Conservation (phyloP, 2,888 invertebrate species). For the Lissonota sp. region DNA sequence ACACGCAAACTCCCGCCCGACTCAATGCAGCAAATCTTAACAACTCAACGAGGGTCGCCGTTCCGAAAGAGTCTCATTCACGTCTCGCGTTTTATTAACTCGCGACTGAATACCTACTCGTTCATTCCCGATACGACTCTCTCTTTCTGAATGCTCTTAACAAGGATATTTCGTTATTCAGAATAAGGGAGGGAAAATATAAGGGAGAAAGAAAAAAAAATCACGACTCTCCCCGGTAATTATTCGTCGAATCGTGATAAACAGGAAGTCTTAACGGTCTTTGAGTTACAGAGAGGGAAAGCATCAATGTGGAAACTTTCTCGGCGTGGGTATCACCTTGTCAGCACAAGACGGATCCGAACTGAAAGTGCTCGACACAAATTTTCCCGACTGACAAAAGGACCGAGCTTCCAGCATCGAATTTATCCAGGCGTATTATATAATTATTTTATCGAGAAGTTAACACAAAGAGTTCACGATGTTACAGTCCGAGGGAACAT, state of each 20-base stretch:
- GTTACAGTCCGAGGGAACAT: too few relatives aligned
- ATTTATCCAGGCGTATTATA: not conserved
- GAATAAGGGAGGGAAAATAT: conserved; percentile 5
- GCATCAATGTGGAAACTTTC: conserved; percentile 2
- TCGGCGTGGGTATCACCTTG: not conserved
- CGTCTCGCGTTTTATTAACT: conserved; percentile 52
- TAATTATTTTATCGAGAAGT: too few relatives aligned
- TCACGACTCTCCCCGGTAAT: conserved; percentile 31
- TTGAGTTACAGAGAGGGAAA: conserved; percentile 21
- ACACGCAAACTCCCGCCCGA: conserved; percentile 18
- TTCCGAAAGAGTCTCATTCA: conserved; percentile 43
- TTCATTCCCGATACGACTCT: conserved; percentile 29
- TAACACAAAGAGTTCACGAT: too few relatives aligned
- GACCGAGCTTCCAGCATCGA: not conserved
- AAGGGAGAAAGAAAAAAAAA: not conserved
- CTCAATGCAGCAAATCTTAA: conserved; percentile 33
- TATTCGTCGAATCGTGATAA: conserved; percentile 40
- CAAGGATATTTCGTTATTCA: conserved; percentile 48
- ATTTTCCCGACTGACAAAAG: not conserved
- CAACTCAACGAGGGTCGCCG: conserved; percentile 40
- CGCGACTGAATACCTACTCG: conserved; percentile 36
- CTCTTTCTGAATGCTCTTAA: conserved; percentile 39
- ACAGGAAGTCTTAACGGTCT: conserved; percentile 28
- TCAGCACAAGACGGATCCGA: not conserved
- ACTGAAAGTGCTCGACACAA: not conserved